phyloP scores from a whole-genome alignment of 92 coral and sea anemone species.

The Bergia sp. region DNA sequence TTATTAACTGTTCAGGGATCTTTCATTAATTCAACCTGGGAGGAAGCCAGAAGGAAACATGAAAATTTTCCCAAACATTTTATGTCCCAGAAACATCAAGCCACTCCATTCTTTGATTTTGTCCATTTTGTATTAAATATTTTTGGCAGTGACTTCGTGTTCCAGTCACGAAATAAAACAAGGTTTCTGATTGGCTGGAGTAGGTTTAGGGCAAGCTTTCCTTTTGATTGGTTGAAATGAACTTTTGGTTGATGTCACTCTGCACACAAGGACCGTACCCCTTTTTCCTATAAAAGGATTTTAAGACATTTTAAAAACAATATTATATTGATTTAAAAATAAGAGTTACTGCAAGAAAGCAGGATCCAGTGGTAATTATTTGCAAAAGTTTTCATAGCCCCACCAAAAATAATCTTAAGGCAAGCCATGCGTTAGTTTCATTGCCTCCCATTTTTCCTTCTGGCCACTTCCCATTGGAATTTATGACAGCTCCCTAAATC shows the following conservation, averaged over 20 bases:
- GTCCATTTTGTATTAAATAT: not conserved
- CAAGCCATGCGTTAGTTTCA: no score
- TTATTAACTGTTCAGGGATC: no score
- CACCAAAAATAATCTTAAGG: no score
- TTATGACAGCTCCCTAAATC: no score
- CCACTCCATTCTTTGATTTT: not conserved
- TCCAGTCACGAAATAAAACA: not conserved
- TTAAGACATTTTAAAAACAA: not conserved
- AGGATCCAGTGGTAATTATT: no score
- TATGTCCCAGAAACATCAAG: not conserved
- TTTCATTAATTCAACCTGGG: not conserved
- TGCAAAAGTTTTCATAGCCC: no score
- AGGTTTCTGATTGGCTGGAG: not conserved
- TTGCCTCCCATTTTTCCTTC: no score
- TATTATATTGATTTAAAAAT: not conserved
- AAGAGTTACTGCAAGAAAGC: not conserved
- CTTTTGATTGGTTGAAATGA: not conserved
- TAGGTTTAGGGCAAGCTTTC: not conserved
- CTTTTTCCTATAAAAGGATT: not conserved
- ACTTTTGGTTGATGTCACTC: not conserved
- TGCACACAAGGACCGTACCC: not conserved
- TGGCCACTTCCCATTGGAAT: no score
- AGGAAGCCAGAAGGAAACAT: no score
- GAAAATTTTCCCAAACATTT: not conserved
- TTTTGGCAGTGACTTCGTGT: not conserved